phyloP scores from a whole-genome alignment of 1,140 invertebrate genomes.

The Listronotus bonariensis region DNA sequence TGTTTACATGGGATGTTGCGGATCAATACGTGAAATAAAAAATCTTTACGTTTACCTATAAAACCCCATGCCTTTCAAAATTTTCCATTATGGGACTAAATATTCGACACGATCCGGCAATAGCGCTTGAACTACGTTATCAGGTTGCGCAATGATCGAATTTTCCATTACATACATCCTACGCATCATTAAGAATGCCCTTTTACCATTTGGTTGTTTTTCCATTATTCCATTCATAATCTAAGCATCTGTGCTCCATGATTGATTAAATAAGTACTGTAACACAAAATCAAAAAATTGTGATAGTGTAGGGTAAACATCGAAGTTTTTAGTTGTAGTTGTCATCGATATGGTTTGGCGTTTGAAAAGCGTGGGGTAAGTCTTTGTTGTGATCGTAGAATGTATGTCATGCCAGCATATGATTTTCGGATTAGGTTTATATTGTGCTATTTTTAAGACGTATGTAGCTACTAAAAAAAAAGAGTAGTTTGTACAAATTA shows the following conservation, averaged over 20 bases:
- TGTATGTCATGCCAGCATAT: slow-evolving; percentile 15
- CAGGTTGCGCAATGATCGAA: slow-evolving; percentile 29
- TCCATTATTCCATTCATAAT: slow-evolving; percentile 23
- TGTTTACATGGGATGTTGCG: too few species aligned
- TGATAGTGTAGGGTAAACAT: neutral
- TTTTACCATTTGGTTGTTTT: slow-evolving; percentile 26
- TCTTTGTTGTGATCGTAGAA: slow-evolving; percentile 33
- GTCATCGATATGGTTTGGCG: slow-evolving; percentile 28
- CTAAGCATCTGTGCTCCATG: neutral
- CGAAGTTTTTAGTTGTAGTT: neutral
- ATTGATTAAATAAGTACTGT: neutral
- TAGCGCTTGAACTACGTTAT: neutral
- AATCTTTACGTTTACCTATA: too few species aligned
- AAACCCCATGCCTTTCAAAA: too few species aligned
- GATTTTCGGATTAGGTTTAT: neutral
- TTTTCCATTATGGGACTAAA: too few species aligned
- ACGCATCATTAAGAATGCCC: slow-evolving; percentile 31
- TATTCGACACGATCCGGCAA: slow-evolving; percentile 1
- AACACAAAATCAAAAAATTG: neutral
- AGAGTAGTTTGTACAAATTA: too few species aligned
- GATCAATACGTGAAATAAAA: too few species aligned
- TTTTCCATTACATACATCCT: slow-evolving; percentile 22
- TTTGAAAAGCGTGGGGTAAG: slow-evolving; percentile 21
- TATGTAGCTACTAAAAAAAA: too few species aligned
- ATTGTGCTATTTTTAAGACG: too few species aligned